These are phyloP conservation scores for Pipistrellus pygmaeus DNA, from an alignment of 2,797 vertebrate genomes.

Conservation along the genomic window DNA sequence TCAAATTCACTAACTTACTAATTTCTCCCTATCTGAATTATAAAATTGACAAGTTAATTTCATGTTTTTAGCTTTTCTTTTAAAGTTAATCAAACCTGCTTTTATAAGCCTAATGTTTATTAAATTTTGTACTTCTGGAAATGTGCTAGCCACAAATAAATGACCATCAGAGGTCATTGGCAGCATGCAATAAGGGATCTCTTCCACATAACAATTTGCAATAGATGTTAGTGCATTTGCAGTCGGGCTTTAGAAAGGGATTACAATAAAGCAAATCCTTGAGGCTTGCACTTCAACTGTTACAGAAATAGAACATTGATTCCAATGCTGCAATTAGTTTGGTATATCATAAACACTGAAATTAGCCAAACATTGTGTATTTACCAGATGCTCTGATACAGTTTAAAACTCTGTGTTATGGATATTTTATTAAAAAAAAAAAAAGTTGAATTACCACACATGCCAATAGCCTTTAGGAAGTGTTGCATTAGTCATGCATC, in stretches of 20 bases:
- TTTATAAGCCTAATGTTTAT: slow-evolving; percentile 3
- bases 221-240: not conserved
- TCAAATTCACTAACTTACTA: not conserved
- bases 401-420: not conserved
- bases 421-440: not conserved
- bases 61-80: not conserved
- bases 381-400: not conserved
- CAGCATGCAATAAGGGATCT: not conserved
- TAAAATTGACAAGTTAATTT: not conserved
- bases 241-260: not conserved
- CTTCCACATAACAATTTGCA: not conserved
- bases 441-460: not conserved
- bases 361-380: not conserved
- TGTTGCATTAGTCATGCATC: not conserved
- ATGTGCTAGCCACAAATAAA: slow-evolving; percentile 34
- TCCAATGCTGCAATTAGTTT: not conserved
- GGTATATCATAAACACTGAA: not conserved
- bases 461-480: not conserved
- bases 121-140: slow-evolving; percentile 31
- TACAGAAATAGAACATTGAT: not conserved
- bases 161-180: not conserved
- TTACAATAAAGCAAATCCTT: not conserved
- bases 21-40: slow-evolving; percentile 24
- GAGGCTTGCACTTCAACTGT: not conserved
- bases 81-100: not conserved